Conservation (phyloP, 2,113 vertebrate species). For the Procavia capensis region DNA sequence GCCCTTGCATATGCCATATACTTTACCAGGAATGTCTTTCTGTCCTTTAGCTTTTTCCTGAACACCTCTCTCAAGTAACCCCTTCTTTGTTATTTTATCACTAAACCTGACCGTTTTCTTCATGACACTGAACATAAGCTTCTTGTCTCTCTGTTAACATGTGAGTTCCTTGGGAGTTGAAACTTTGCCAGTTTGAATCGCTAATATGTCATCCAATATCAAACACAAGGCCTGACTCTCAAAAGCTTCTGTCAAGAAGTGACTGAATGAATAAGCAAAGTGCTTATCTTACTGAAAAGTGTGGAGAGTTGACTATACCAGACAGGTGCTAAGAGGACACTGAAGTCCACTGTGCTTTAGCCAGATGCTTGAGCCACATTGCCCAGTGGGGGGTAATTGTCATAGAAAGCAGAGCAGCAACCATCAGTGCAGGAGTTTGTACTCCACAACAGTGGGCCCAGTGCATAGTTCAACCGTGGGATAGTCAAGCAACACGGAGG, state of each 20-base stretch:
- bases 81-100: neutral
- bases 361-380: neutral
- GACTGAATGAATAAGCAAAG: neutral
- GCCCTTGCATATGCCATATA: neutral
- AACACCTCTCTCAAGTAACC: neutral
- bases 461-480: neutral
- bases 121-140: neutral
- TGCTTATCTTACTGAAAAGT: neutral
- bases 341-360: no score
- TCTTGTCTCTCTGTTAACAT: neutral
- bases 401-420: accelerated
- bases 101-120: neutral
- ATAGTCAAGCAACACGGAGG: neutral
- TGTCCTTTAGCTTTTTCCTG: neutral
- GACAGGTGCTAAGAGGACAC: neutral
- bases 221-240: neutral
- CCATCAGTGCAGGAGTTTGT: neutral
- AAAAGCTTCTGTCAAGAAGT: neutral
- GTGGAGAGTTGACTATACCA: neutral
- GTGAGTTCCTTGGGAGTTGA: neutral
- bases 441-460: neutral
- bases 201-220: neutral
- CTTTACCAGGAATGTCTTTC: neutral
- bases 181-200: neutral
- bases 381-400: accelerated